Percentiles rank a stretch among this genome's conserved stretches.
These are phyloP conservation scores for Ferdinandea cuprea DNA, from an alignment of 2,888 invertebrate species.

Conservation along the genomic window DNA sequence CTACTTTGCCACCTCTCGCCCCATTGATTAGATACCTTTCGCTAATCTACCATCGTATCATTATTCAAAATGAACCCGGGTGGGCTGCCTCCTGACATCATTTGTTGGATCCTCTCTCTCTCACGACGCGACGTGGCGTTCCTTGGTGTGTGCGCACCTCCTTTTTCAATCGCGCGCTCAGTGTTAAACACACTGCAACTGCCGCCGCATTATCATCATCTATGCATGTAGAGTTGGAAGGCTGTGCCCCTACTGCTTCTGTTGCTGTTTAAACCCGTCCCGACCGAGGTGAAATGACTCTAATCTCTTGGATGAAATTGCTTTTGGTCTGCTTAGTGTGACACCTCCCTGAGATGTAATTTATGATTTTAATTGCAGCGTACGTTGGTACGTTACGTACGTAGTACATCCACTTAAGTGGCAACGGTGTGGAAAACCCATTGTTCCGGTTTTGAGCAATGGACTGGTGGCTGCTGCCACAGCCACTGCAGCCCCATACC, in stretches of 20 bases:
- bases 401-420: conserved; percentile 52
- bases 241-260: not conserved
- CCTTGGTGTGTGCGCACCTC: conserved; percentile 21
- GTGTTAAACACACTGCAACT: conserved; percentile 41
- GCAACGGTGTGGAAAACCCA: conserved; percentile 69
- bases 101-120: conserved; percentile 40
- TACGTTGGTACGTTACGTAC: conserved; percentile 37
- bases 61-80: conserved; percentile 48
- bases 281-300: conserved; percentile 47
- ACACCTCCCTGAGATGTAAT: conserved; percentile 71
- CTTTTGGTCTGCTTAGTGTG: conserved; percentile 70
- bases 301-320: conserved; percentile 65
- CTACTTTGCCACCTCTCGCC: conserved; percentile 42
- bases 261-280: conserved; percentile 36
- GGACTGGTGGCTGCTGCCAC: conserved; percentile 8
- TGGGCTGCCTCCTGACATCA: conserved; percentile 56
- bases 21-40: conserved; percentile 38
- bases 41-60: conserved; percentile 47
- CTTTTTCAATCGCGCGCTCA: conserved; percentile 33
- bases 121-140: no score
- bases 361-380: conserved; percentile 73
- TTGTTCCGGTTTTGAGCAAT: conserved; percentile 69
- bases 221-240: not conserved
- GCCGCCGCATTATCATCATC: conserved; percentile 52
- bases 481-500: conserved; percentile 18